Conservation (phyloP, 2,888 invertebrate genomes). For the Adineta ricciae region DNA sequence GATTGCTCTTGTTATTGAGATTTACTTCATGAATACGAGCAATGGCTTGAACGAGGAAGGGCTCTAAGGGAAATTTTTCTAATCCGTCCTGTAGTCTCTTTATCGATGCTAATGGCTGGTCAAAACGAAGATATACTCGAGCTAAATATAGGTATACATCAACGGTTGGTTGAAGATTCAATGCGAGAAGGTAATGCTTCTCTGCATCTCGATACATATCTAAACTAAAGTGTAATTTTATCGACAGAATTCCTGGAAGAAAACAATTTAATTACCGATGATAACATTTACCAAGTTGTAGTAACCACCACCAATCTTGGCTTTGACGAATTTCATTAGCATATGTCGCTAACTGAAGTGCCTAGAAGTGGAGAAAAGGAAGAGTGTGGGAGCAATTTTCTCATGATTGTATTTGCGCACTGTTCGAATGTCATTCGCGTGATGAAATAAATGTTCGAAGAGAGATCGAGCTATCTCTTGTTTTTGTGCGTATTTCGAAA, state of each 20-base stretch:
- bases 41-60: conserved; percentile 56
- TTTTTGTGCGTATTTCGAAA: conserved; percentile 69
- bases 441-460: conserved; percentile 90
- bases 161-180: conserved; percentile 65
- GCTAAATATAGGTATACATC: conserved; percentile 68
- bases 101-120: conserved; percentile 80
- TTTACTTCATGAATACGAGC: conserved; percentile 56
- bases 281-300: conserved; percentile 81
- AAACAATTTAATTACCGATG: conserved; percentile 48
- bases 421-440: conserved; percentile 75
- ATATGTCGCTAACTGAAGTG: conserved; percentile 73
- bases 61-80: conserved; percentile 73
- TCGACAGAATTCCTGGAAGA: not conserved
- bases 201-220: conserved; percentile 82
- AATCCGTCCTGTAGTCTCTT: conserved; percentile 75
- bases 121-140: conserved; percentile 70
- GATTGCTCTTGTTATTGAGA: not conserved
- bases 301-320: conserved; percentile 88
- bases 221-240: conserved; percentile 53
- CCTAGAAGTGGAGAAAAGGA: conserved; percentile 53
- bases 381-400: too few species aligned
- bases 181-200: conserved; percentile 71
- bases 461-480: conserved; percentile 70
- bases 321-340: conserved; percentile 64
- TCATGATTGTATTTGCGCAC: not conserved